Conservation (phyloP, 2,888 invertebrate genomes). For the Dione juno region DNA sequence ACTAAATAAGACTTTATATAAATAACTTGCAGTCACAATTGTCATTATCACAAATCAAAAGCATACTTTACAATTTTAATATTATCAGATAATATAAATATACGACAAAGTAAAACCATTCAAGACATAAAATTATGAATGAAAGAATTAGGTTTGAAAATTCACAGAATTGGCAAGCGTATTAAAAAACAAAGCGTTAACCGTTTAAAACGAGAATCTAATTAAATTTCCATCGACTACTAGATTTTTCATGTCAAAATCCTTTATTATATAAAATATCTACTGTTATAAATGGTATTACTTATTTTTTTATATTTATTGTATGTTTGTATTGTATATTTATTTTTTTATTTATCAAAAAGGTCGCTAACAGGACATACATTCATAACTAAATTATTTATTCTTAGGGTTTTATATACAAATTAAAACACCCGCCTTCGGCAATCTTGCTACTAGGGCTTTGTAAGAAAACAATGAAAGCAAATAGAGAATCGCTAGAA, state of each 20-base stretch:
- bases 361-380: too few species aligned
- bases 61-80: too few species aligned
- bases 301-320: too few species aligned
- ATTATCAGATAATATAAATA: too few species aligned
- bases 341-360: too few species aligned
- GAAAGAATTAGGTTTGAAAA: background rate
- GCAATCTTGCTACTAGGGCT: background rate
- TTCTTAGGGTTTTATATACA: background rate
- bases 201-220: constrained; percentile 61
- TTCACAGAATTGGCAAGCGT: constrained; percentile 39
- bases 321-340: too few species aligned
- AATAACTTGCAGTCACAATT: too few species aligned
- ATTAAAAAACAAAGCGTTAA: constrained; percentile 51
- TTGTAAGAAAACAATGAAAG: constrained; percentile 10
- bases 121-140: background rate
- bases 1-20: too few species aligned
- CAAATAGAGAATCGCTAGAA: background rate
- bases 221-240: constrained; percentile 53
- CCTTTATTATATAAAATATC: constrained; percentile 9
- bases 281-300: background rate
- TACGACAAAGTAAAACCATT: too few species aligned
- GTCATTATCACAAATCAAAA: too few species aligned
- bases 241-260: background rate
- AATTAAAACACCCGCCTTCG: background rate
- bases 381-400: constrained; percentile 10